A percentile compares a stretch with the other conserved stretches of the same genome.
Conservation (phyloP, 2,113 vertebrate species). For the Corapipo altera region DNA sequence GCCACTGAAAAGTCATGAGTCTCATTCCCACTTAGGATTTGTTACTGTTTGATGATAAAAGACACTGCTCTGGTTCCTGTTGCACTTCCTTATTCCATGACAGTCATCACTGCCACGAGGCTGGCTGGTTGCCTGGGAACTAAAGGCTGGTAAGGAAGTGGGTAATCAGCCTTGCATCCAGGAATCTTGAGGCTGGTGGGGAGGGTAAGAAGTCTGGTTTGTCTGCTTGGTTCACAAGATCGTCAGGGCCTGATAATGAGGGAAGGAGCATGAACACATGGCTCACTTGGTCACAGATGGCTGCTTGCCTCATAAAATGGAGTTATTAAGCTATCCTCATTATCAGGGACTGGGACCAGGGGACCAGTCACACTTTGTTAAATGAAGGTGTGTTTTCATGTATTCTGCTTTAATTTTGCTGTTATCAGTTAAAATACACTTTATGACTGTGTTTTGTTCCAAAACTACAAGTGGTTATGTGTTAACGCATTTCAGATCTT, state of each 20-base stretch:
- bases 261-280: neutral
- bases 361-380: neutral
- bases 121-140: neutral
- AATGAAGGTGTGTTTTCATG: neutral
- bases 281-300: rapidly evolving
- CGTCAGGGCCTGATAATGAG: neutral
- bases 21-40: neutral
- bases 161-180: neutral
- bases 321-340: neutral
- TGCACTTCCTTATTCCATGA: neutral
- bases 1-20: rapidly evolving
- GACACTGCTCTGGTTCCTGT: neutral
- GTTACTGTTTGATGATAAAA: rapidly evolving
- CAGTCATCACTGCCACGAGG: neutral
- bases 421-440: neutral
- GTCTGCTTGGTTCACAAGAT: neutral
- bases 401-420: neutral
- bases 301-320: neutral
- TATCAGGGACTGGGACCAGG: neutral
- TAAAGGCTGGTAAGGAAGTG: neutral
- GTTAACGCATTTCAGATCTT: neutral
- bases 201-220: neutral
- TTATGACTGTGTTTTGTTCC: neutral
- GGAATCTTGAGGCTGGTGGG: neutral
- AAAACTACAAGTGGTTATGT: neutral